These are phyloP conservation scores for Euclidia mi DNA, from an alignment of 2,888 invertebrate genomes.

Conservation along the genomic window DNA sequence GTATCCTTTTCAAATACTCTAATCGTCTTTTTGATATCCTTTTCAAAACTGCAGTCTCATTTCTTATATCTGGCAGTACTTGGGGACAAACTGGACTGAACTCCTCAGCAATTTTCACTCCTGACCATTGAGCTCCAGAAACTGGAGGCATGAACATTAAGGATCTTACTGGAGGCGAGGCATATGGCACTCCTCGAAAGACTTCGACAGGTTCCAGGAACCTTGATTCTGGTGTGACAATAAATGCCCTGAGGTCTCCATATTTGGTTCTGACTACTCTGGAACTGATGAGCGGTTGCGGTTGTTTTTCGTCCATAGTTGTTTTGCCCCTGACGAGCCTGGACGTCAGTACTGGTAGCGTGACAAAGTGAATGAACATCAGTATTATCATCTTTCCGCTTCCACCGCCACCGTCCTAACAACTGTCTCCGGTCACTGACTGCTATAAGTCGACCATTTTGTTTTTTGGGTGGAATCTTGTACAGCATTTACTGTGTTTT, in stretches of 20 bases:
- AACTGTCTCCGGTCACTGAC: conserved; percentile 68
- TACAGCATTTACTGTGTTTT: conserved; percentile 76
- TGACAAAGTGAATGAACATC: conserved; percentile 84
- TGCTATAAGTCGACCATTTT: conserved; percentile 87
- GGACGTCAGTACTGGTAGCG: conserved; percentile 85
- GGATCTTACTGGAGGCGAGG: conserved; percentile 96
- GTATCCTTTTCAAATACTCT: conserved; percentile 96
- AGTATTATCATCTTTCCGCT: conserved; percentile 85
- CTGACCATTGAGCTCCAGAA: conserved; percentile 97
- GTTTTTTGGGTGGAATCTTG: conserved; percentile 62
- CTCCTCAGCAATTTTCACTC: conserved; percentile 95
- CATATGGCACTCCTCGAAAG: conserved; percentile 98
- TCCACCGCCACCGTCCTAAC: conserved; percentile 77
- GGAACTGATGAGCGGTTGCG: conserved; percentile 92
- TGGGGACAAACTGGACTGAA: conserved; percentile 98
- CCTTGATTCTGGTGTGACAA: conserved; percentile 94
- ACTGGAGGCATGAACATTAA: conserved; percentile 99
- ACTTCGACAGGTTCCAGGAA: conserved; percentile 97
- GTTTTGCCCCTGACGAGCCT: conserved; percentile 83
- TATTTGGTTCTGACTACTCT: conserved; percentile 96
- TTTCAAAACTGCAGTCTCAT: conserved; percentile 95
- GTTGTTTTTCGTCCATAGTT: conserved; percentile 86
- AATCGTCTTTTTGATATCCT: conserved; percentile 97
- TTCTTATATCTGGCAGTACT: conserved; percentile 95
- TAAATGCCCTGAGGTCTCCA: conserved; percentile 96